Conservation (phyloP, 1,140 invertebrate genomes). For the Eciton burchellii region DNA sequence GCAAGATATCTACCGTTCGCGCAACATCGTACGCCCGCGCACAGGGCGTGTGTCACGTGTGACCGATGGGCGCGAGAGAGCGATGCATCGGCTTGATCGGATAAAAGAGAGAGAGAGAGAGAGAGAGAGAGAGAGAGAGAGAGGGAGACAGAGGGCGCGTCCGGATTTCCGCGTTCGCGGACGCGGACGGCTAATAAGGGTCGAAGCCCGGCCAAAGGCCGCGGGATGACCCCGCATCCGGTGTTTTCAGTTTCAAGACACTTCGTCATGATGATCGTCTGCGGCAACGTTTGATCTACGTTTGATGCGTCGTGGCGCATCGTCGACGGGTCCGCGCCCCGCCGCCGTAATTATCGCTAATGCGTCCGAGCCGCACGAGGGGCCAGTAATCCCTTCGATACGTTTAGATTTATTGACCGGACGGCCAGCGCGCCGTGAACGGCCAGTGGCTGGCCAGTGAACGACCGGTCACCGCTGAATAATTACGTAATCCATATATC, state of each 20-base stretch:
- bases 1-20: constrained; percentile 75
- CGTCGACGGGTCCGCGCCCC: constrained; percentile 23
- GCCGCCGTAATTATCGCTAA: constrained; percentile 65
- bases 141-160: constrained; percentile 20
- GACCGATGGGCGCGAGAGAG: constrained; percentile 37
- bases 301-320: constrained; percentile 59
- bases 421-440: constrained; percentile 19
- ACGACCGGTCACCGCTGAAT: constrained; percentile 26
- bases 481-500: constrained; percentile 24
- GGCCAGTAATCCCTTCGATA: constrained; percentile 58
- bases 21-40: constrained; percentile 61
- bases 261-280: constrained; percentile 67
- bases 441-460: neutral
- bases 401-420: constrained; percentile 61
- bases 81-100: constrained; percentile 15
- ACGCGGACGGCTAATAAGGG: constrained; percentile 58
- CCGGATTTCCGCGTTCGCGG: neutral
- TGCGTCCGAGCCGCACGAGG: constrained; percentile 32
- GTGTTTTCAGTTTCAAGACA: constrained; percentile 42
- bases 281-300: constrained; percentile 70
- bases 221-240: constrained; percentile 9
- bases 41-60: constrained; percentile 65
- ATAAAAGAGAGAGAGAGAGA: constrained; percentile 12
- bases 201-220: constrained; percentile 68
- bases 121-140: neutral